A percentile compares a stretch with the other conserved stretches of the same genome.
Evolutionary conservation across 2,797 vertebrate genomes (phyloP).

Genomic region (Alcedo atthis): DNA sequence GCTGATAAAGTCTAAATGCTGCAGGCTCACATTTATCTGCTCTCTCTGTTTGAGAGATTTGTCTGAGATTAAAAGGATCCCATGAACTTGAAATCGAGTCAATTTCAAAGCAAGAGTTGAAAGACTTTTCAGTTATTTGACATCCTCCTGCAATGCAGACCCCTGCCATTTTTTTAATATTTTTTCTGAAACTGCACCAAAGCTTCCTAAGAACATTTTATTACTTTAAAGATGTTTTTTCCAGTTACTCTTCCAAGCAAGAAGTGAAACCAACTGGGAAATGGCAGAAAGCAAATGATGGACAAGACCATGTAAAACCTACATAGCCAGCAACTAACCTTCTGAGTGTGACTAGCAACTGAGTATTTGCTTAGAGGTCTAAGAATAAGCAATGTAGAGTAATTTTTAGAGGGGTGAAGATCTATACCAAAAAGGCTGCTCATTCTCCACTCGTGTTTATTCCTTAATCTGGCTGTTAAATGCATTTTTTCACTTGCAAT

Average conservation of each 20-base stretch:
- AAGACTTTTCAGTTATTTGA: constrained; percentile 25
- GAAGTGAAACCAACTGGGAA: background rate
- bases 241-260: background rate
- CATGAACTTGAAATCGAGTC: background rate
- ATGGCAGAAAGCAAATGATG: background rate
- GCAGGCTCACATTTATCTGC: constrained; percentile 29
- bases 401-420: background rate
- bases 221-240: background rate
- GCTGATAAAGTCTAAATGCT: constrained; percentile 38
- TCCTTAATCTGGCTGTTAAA: background rate
- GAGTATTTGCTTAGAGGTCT: background rate
- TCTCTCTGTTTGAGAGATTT: constrained; percentile 34
- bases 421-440: background rate
- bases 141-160: background rate
- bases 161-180: background rate
- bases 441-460: background rate
- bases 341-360: background rate
- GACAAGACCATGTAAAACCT: background rate
- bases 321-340: background rate
- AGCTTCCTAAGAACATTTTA: background rate
- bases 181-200: background rate
- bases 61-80: constrained; percentile 34
- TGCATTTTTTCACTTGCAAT: background rate
- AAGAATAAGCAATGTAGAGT: background rate
- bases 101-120: constrained; percentile 35